Evolutionary conservation across 2,888 invertebrate genomes (phyloP).

Genomic region (Schizotus pectinicornis): DNA sequence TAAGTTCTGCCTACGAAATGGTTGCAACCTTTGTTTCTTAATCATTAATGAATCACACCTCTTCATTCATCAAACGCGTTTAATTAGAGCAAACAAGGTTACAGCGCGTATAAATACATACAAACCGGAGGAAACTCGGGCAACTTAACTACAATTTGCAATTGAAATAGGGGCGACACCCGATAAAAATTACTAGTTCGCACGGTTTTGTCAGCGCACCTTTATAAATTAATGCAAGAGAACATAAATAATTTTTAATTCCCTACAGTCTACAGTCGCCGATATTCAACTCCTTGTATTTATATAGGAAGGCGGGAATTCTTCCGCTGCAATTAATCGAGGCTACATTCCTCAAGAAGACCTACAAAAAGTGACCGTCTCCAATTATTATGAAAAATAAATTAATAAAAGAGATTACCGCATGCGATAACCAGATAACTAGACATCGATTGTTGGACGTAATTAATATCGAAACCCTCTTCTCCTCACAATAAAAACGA

Average conservation of each 20-base stretch:
- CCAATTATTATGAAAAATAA: constrained; percentile 23
- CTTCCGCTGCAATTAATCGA: constrained; percentile 17
- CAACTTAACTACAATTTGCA: background rate
- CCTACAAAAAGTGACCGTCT: constrained; percentile 12
- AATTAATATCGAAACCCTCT: constrained; percentile 20
- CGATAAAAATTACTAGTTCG: constrained; percentile 1
- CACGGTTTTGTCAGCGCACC: constrained; percentile 1
- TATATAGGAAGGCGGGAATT: constrained; percentile 4
- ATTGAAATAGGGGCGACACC: background rate
- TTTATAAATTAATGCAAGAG: background rate
- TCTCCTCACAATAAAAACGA: constrained; percentile 18
- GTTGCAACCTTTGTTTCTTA: too few relatives aligned
- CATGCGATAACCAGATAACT: constrained; percentile 1
- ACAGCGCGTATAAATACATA: constrained; percentile 2
- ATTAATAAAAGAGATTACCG: constrained; percentile 13
- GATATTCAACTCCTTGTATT: too few relatives aligned
- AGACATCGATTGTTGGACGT: constrained; percentile 19
- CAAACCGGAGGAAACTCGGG: background rate
- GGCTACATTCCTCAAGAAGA: constrained; percentile 9
- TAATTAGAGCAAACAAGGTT: constrained; percentile 6
- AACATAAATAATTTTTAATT: background rate
- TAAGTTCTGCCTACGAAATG: too few relatives aligned
- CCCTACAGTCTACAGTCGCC: too few relatives aligned
- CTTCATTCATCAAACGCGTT: background rate
- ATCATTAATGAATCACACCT: too few relatives aligned